Conservation (phyloP, 2,113 vertebrate species). For the Catagonus wagneri region DNA sequence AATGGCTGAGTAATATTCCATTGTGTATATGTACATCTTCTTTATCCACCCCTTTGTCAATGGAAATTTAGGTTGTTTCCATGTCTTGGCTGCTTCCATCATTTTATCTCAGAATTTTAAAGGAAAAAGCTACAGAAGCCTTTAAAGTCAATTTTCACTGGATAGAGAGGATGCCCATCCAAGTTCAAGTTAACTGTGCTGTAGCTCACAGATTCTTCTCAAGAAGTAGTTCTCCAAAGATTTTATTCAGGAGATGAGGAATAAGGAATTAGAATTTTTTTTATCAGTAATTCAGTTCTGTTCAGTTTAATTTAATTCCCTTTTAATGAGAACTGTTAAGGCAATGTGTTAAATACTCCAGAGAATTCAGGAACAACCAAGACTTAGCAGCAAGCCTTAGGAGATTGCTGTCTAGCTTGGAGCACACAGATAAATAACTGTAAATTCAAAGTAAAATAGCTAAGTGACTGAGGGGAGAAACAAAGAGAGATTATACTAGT, state of each 20-base stretch:
- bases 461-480: conserved; percentile 21
- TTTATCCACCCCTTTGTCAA: too few relatives aligned
- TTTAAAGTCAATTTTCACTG: conserved; percentile 52
- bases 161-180: not conserved
- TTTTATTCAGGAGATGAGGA: conserved; percentile 63
- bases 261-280: conserved; percentile 62
- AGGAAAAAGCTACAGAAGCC: conserved; percentile 12
- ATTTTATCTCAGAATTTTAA: conserved; percentile 52
- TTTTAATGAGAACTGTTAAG: conserved; percentile 63
- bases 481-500: not conserved
- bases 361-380: conserved; percentile 62
- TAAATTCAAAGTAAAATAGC: conserved; percentile 62
- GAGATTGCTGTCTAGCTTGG: conserved; percentile 28
- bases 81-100: not conserved
- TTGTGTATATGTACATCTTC: too few relatives aligned
- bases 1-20: too few relatives aligned
- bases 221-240: conserved; percentile 62
- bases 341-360: conserved; percentile 53
- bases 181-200: conserved; percentile 52
- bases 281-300: conserved; percentile 63
- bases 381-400: not conserved
- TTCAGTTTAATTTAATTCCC: conserved; percentile 51
- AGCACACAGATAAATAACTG: conserved; percentile 38
- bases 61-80: too few relatives aligned
- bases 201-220: conserved; percentile 52